A percentile compares a stretch with the other conserved stretches of the same genome.
phyloP scores from a whole-genome alignment of 2,113 vertebrate species.

The Elephas maximus region DNA sequence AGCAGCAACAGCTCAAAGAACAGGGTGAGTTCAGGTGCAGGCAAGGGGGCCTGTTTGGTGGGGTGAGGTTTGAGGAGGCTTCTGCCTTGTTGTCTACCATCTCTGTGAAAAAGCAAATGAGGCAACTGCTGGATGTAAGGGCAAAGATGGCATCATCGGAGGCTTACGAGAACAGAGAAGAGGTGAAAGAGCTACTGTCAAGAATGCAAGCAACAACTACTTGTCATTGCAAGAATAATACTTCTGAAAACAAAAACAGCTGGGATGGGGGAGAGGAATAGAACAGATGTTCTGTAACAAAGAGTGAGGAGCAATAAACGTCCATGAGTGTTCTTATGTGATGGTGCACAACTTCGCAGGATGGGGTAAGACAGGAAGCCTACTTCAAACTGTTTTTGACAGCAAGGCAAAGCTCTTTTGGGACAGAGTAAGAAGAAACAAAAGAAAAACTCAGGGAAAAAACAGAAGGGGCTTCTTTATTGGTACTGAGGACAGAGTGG shows the following conservation, averaged over 20 bases:
- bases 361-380: neutral
- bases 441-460: no score
- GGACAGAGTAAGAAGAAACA: neutral
- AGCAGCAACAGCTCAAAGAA: neutral
- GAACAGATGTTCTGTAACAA: no score
- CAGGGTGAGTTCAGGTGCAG: neutral
- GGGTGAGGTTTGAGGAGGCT: neutral
- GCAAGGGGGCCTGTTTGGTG: neutral
- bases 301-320: neutral
- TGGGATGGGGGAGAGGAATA: no score
- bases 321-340: neutral
- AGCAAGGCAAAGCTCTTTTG: neutral
- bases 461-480: no score
- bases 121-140: neutral
- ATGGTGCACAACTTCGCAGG: neutral
- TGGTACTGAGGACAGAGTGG: neutral
- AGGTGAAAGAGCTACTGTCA: fast-evolving
- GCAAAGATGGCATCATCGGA: neutral
- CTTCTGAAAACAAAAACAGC: no score
- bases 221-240: no score
- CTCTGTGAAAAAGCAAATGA: neutral
- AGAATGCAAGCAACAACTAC: neutral
- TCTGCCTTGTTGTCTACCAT: neutral
- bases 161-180: neutral
- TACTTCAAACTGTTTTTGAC: neutral